Evolutionary conservation across 2,888 invertebrate species (phyloP).

Genomic region (Eudemis profundana): DNA sequence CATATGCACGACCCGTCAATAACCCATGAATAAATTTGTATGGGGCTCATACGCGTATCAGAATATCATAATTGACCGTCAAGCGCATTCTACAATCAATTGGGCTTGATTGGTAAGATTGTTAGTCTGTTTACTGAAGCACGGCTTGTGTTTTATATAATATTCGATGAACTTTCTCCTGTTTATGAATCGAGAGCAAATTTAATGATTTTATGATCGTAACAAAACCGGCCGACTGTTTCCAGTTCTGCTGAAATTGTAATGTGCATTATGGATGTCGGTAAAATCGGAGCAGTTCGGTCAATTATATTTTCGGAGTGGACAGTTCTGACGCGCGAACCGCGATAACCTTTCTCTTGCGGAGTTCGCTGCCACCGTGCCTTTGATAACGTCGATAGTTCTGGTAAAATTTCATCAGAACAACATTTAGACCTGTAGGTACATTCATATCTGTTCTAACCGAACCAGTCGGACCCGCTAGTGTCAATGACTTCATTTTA

Average conservation of each 20-base stretch:
- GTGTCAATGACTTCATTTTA: slow-evolving; percentile 57
- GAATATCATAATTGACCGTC: slow-evolving; percentile 52
- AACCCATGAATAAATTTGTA: slow-evolving; percentile 28
- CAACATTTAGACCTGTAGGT: slow-evolving; percentile 7
- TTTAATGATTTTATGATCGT: slow-evolving; percentile 26
- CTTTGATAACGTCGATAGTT: slow-evolving; percentile 65
- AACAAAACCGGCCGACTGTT: slow-evolving; percentile 28
- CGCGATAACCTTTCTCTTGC: slow-evolving; percentile 71
- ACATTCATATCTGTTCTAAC: slow-evolving; percentile 20
- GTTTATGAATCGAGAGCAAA: slow-evolving; percentile 25
- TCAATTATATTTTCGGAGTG: slow-evolving; percentile 23
- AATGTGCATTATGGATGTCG: slow-evolving; percentile 18
- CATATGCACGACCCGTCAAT: slow-evolving; percentile 9
- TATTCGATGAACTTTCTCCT: slow-evolving; percentile 37
- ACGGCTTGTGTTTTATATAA: slow-evolving; percentile 22
- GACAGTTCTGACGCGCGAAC: slow-evolving; percentile 56
- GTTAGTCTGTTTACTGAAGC: slow-evolving; percentile 50
- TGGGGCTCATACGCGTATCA: slow-evolving; percentile 26
- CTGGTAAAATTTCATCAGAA: slow-evolving; percentile 39
- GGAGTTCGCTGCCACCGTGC: slow-evolving; percentile 64
- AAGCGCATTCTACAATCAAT: slow-evolving; percentile 69
- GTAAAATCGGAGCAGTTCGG: slow-evolving; percentile 26
- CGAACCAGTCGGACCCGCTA: slow-evolving; percentile 48
- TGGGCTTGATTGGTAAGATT: slow-evolving; percentile 71
- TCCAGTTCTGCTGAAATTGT: slow-evolving; percentile 32